phyloP scores from a whole-genome alignment of 2,888 invertebrate species.

The Cosmorhoe ocellata region DNA sequence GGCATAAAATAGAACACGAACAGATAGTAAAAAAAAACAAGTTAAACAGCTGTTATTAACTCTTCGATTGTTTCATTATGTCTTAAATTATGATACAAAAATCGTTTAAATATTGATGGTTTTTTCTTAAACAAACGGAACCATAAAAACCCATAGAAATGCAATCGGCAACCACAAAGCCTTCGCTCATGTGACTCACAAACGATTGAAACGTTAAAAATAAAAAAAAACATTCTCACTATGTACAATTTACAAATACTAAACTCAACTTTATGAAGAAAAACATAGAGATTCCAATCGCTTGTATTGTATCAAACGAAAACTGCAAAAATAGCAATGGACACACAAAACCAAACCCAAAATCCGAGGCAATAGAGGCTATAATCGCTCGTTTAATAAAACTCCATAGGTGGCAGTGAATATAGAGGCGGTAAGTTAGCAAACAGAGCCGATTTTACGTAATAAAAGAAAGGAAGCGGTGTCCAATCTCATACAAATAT shows the following conservation, averaged over 20 bases:
- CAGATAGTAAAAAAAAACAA: no score
- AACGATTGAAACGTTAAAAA: conserved; percentile 61
- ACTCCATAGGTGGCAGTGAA: conserved; percentile 67
- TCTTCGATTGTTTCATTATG: no score
- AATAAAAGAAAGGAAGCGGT: conserved; percentile 61
- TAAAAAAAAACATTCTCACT: conserved; percentile 53
- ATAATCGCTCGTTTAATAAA: conserved; percentile 32
- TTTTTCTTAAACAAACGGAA: conserved; percentile 27
- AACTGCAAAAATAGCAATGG: conserved; percentile 1
- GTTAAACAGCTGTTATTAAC: no score
- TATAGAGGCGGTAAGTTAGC: conserved; percentile 68
- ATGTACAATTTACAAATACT: no score
- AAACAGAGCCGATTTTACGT: conserved; percentile 54
- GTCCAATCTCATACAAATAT: conserved; percentile 50
- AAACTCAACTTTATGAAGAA: no score
- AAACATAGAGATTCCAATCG: no score
- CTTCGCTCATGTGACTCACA: conserved; percentile 64
- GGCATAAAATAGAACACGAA: no score
- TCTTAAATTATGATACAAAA: no score
- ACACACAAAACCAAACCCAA: conserved; percentile 2
- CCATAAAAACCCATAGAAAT: conserved; percentile 45
- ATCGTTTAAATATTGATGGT: neutral
- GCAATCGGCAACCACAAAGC: conserved; percentile 62
- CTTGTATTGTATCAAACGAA: no score
- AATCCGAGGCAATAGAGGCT: neutral